These are phyloP conservation scores for Cacoxenus indagator DNA, from an alignment of 2,888 invertebrate genomes.

Conservation along the genomic window DNA sequence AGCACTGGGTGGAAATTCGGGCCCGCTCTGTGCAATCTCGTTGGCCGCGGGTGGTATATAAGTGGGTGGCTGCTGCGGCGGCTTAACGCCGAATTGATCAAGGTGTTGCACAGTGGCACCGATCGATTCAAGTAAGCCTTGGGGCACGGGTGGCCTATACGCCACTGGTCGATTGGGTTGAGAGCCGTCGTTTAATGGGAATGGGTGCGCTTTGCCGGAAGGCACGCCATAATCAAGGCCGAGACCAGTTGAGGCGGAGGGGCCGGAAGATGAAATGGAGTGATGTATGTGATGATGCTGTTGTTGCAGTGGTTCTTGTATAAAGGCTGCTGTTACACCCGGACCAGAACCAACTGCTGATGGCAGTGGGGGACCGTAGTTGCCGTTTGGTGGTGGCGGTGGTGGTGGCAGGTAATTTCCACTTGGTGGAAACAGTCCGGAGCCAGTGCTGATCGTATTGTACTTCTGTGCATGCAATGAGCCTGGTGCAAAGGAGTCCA, in stretches of 20 bases:
- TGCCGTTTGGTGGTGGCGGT: conserved; percentile 71
- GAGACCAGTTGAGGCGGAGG: conserved; percentile 23
- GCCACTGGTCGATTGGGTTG: conserved; percentile 75
- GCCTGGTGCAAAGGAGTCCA: conserved; percentile 71
- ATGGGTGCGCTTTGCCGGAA: conserved; percentile 58
- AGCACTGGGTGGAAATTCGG: conserved; percentile 35
- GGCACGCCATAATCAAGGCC: conserved; percentile 62
- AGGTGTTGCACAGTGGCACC: conserved; percentile 77
- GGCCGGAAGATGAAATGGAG: not conserved
- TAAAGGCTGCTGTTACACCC: conserved; percentile 27
- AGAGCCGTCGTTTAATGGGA: conserved; percentile 52
- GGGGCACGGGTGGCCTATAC: conserved; percentile 82
- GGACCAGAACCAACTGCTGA: conserved; percentile 32
- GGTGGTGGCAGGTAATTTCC: conserved; percentile 76
- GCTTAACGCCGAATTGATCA: conserved; percentile 75
- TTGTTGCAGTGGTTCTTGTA: conserved; percentile 31
- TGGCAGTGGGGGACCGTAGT: conserved; percentile 40
- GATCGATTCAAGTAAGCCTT: conserved; percentile 78
- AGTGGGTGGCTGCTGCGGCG: conserved; percentile 72
- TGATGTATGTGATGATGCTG: conserved; percentile 5
- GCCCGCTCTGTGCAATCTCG: conserved; percentile 63
- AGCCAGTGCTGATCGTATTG: conserved; percentile 43
- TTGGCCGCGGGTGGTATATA: conserved; percentile 78
- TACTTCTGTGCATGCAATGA: conserved; percentile 59
- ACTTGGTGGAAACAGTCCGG: conserved; percentile 72